Evolutionary conservation across 2,113 vertebrate genomes (phyloP), one percentile per base, ranked within the genome.

Genomic region (Hippoglossus stenolepis): DNA sequence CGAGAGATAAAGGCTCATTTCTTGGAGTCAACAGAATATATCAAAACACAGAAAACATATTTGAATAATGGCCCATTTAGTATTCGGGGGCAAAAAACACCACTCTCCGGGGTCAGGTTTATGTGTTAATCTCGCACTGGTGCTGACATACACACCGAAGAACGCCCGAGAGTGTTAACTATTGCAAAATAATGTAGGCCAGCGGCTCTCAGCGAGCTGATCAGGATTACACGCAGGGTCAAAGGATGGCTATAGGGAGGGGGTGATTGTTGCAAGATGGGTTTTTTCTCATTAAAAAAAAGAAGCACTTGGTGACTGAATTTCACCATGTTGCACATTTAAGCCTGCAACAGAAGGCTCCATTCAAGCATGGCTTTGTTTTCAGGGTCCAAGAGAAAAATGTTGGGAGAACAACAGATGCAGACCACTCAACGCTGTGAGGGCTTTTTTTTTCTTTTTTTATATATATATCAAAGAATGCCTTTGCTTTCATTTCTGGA

Each of bases 401-500:
- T 28, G 14, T 31, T 28, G 38, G 38, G 17, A 70, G 57, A 79
- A 64, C 31, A 77, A 67, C 64, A 81, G 38, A 74, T 76, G 73
- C 7, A 78, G 67, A 74, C 60, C 38, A 49, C 56, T 66, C 35
- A 10, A 47, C 15, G 73, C 84, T 82, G 38, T 13, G 1, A 69
- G 82, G 68, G 24, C 31, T 76, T 80, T 47, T 51, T 75, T 56
- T 38, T 72, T 71, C 54, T 49, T 74, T 23, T 23, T 24, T 24
- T 2, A 2, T 15, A 56, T 12, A 56, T 12, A 70, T 61, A 83
- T 82, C 71, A 83, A 84, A 18, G 56, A 28, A 12, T 26, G 26
- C 5, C 47, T 75, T 28, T 60, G 72, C 70, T 76, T 79, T 65
- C 18, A 53, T 77, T 76, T 65, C 64, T 65, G 58, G 63, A 81